These are phyloP conservation scores for Dasyurus viverrinus DNA, from an alignment of 2,113 vertebrate genomes.

Conservation along the genomic window DNA sequence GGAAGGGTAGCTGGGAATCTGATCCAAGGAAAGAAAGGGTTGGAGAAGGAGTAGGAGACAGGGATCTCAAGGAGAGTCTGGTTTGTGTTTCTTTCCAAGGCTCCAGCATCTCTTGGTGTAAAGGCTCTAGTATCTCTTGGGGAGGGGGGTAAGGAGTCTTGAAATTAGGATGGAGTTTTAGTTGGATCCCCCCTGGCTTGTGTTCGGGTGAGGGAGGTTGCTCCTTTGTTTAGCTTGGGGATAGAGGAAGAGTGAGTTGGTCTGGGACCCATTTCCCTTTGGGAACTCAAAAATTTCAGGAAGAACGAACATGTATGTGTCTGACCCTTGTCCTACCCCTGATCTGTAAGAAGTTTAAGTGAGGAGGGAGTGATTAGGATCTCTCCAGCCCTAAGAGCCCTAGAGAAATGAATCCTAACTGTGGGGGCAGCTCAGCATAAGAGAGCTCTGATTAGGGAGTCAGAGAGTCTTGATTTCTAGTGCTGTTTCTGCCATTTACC, in stretches of 20 bases:
- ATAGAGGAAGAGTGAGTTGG: not conserved
- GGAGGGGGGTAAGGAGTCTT: not conserved
- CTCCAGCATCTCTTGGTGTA: not conserved
- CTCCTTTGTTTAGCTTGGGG: not conserved
- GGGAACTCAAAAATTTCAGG: not conserved
- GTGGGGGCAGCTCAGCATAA: not conserved
- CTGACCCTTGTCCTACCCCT: not conserved
- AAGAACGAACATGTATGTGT: not conserved
- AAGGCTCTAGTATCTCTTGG: no score
- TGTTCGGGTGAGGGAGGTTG: not conserved
- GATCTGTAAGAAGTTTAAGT: not conserved
- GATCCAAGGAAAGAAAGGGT: not conserved
- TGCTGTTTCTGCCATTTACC: not conserved
- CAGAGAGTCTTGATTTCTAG: not conserved
- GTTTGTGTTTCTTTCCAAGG: not conserved
- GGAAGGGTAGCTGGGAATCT: not conserved
- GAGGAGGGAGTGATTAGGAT: not conserved
- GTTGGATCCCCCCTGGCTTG: not conserved
- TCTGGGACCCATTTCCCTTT: not conserved
- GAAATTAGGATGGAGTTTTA: not conserved
- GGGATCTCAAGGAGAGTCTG: not conserved
- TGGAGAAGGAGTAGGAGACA: not conserved
- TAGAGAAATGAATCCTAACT: not conserved
- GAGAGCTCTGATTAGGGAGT: not conserved
- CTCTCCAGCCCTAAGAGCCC: not conserved